Base-by-base conservation (phyloP, 2,797 vertebrate species). In the Hydrophis major region DNA sequence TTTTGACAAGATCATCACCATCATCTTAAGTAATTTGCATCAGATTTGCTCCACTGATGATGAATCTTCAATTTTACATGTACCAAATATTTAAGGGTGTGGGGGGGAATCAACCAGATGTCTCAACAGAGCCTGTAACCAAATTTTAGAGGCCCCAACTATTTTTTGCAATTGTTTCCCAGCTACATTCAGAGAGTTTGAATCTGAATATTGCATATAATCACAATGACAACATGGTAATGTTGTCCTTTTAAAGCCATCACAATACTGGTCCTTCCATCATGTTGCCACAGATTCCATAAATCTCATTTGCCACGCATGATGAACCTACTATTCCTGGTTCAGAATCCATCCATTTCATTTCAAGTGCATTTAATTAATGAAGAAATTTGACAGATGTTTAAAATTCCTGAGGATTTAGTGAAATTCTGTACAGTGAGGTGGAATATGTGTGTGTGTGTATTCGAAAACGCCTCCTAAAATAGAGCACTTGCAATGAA, bases 401-500 rank as follows among this genome's bases (percentile, higher is more conserved):
- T 27, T 50, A 32, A 28, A 69, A 50, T n/a, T n/a, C 18, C 47
- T 66, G 47, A 27, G 50, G 61, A 69, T 16, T 18, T n/a, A 20
- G 32, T 74, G 69, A 28, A 22, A 42, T 86, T 92, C 47, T 12
- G 59, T 60, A 87, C 6, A 7, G 28, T 66, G 3, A 14, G 25
- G 6, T 13, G n/a, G 13, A 57, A n/a, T 89, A 47, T 53, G 11
- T 50, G 47, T 66, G 61, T 55, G 55, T 59, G 50, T 55, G 20
- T 88, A 20, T 60, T 78, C 60, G 8, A 83, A 87, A n/a, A 87
- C 42, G 87, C 60, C 32, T 87, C 27, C 28, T 96, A 94, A 97
- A 97, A 94, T 96, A 96, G 94, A 97, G 97, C 96, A 94, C 96
- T 97, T 95, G 22, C 94, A 1, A 66, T 97, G 97, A 97, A 89